Percentiles rank a stretch among this genome's conserved stretches.
phyloP scores from a whole-genome alignment of 1,140 invertebrate genomes.

The Papilio polytes region DNA sequence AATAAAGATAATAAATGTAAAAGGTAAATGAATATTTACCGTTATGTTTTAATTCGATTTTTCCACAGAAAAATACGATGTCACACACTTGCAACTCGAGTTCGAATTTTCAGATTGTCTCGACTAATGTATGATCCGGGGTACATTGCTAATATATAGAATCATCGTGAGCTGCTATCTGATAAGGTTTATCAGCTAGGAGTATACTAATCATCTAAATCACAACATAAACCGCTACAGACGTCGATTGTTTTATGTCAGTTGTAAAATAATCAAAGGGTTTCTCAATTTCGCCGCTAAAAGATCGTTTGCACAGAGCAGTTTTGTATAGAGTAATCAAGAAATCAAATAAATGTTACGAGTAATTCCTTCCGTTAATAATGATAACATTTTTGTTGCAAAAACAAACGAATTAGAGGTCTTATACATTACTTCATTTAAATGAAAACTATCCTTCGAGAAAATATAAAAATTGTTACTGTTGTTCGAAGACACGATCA shows the following conservation, averaged over 20 bases:
- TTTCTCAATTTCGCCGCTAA: slow-evolving; percentile 27
- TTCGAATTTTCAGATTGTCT: neutral
- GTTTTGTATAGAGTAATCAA: neutral
- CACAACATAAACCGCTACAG: slow-evolving; percentile 31
- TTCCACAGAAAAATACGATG: neutral
- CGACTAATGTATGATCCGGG: neutral
- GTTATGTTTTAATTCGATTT: slow-evolving; percentile 1
- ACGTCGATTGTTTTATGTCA: slow-evolving; percentile 31
- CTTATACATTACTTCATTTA: too few species aligned
- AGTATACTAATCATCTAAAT: slow-evolving; percentile 31
- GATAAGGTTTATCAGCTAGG: slow-evolving; percentile 34
- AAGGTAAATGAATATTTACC: neutral
- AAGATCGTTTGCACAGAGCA: slow-evolving; percentile 12
- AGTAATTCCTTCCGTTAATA: too few species aligned
- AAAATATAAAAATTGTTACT: too few species aligned
- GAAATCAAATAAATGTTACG: too few species aligned
- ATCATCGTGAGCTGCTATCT: neutral
- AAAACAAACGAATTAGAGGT: too few species aligned
- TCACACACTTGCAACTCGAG: neutral
- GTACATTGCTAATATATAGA: slow-evolving; percentile 18
- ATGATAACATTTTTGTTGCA: too few species aligned
- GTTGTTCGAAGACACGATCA: too few species aligned
- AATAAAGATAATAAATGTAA: neutral
- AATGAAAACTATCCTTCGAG: too few species aligned
- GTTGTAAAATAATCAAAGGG: slow-evolving; percentile 39